Evolutionary conservation across 2,113 vertebrate genomes (phyloP).

Genomic region (Pomatostomus ruficeps): DNA sequence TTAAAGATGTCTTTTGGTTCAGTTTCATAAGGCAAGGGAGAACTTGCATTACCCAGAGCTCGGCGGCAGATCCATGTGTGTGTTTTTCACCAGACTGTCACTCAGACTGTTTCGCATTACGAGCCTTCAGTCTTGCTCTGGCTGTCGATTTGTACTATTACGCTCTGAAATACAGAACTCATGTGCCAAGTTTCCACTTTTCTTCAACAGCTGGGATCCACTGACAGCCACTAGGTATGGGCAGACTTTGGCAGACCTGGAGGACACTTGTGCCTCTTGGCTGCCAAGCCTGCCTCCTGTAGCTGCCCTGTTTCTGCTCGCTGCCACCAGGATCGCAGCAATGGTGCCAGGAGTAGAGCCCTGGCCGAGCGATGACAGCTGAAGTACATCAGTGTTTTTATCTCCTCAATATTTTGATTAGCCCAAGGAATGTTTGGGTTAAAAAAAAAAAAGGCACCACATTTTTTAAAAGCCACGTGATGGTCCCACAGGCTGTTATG

Average conservation of each 20-base stretch:
- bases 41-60: slow-evolving; percentile 53
- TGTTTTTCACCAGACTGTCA: slow-evolving; percentile 36
- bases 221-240: background rate
- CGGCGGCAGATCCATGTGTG: background rate
- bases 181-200: slow-evolving; percentile 3
- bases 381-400: background rate
- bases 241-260: background rate
- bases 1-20: slow-evolving; percentile 52
- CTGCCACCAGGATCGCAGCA: background rate
- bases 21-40: slow-evolving; percentile 28
- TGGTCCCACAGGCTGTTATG: background rate
- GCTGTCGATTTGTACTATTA: background rate
- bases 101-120: background rate
- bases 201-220: background rate
- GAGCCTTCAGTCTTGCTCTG: background rate
- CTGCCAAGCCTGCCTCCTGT: background rate
- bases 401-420: slow-evolving; percentile 3
- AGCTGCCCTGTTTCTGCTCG: accelerated
- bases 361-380: accelerated
- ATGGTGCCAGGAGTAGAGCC: background rate
- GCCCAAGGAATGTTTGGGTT: background rate
- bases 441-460: background rate
- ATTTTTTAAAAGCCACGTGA: background rate
- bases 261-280: background rate
- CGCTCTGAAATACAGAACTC: slow-evolving; percentile 8